phyloP scores from a whole-genome alignment of 2,888 invertebrate species.

The Petrolisthes manimaculis region DNA sequence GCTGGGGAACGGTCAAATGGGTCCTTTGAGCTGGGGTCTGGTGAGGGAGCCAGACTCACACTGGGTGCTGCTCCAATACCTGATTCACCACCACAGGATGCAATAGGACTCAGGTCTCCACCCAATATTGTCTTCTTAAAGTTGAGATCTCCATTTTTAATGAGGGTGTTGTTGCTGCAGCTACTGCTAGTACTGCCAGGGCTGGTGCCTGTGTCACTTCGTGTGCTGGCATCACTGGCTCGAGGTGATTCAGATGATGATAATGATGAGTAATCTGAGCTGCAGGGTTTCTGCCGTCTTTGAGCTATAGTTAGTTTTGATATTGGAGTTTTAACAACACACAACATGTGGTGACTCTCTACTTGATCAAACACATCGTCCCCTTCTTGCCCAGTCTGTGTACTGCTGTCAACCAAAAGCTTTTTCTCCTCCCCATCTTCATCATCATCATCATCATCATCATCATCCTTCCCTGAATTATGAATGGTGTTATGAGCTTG shows the following conservation, averaged over 20 bases:
- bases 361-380: background rate
- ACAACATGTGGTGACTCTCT: background rate
- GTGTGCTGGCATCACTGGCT: conserved; percentile 33
- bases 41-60: conserved; percentile 2
- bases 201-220: conserved; percentile 46
- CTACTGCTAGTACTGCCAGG: conserved; percentile 34
- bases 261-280: conserved; percentile 46
- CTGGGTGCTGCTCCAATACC: conserved; percentile 12
- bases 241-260: conserved; percentile 43
- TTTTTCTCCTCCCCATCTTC: background rate
- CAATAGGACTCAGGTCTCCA: conserved; percentile 48
- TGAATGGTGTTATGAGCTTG: background rate
- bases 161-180: background rate
- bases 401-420: conserved; percentile 33
- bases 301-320: conserved; percentile 32
- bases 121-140: conserved; percentile 21
- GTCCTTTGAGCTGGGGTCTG: conserved; percentile 31
- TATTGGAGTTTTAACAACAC: background rate
- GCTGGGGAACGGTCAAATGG: conserved; percentile 37
- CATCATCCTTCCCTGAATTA: background rate
- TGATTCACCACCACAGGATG: conserved; percentile 50
- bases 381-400: conserved; percentile 25
- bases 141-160: conserved; percentile 3
- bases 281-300: conserved; percentile 37
- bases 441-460: background rate